Conservation (phyloP, 2,113 vertebrate genomes). For the Rallus limicola region DNA sequence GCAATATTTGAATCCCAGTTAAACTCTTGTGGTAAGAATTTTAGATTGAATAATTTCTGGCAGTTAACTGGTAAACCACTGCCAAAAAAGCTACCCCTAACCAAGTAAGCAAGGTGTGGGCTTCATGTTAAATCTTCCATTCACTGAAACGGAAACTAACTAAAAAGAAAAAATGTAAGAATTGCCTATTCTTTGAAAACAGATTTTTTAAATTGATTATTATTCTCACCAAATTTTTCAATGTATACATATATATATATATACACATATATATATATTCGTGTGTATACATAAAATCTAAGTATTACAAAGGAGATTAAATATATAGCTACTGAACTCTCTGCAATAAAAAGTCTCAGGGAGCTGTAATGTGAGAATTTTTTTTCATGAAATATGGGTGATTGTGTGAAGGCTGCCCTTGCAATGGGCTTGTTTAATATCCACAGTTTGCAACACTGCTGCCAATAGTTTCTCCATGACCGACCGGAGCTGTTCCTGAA, state of each 20-base stretch:
- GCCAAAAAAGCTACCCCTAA: neutral
- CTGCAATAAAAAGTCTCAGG: neutral
- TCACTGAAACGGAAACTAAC: neutral
- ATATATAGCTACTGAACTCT: neutral
- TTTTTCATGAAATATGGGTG: neutral
- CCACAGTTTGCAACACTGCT: neutral
- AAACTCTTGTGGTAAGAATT: neutral
- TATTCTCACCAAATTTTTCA: neutral
- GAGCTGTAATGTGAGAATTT: neutral
- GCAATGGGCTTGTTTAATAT: neutral
- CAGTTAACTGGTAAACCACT: neutral
- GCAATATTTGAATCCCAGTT: neutral
- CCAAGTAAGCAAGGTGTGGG: neutral
- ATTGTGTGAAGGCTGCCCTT: neutral
- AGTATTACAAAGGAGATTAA: neutral
- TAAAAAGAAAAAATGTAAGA: neutral
- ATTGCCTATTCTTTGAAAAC: neutral
- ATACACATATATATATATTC: neutral
- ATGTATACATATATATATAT: too few relatives aligned
- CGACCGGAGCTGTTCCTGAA: neutral
- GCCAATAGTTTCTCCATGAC: neutral
- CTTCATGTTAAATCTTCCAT: neutral
- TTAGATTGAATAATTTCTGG: neutral
- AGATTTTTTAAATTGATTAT: neutral
- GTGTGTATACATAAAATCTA: neutral